Evolutionary conservation across 2,888 invertebrate genomes (phyloP).

Genomic region (Abrostola triplasia): DNA sequence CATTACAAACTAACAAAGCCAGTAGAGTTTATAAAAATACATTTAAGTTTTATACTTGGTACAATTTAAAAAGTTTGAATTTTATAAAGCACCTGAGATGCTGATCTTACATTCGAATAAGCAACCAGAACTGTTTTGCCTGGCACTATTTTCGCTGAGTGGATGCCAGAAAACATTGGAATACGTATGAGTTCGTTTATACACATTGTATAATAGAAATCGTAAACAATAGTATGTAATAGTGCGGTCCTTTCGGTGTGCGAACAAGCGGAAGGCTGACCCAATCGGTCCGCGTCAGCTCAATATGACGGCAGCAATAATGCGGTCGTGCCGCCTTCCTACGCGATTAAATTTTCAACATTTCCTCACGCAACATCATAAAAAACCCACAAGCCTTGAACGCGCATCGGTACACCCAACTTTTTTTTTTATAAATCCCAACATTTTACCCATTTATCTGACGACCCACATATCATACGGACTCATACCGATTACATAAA

Average conservation of each 20-base stretch:
- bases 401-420: slow-evolving; percentile 44
- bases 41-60: too few relatives aligned
- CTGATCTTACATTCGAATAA: slow-evolving; percentile 32
- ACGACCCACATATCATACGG: slow-evolving; percentile 62
- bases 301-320: slow-evolving; percentile 79
- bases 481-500: slow-evolving; percentile 64
- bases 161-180: slow-evolving; percentile 32
- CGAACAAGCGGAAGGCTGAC: slow-evolving; percentile 62
- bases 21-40: too few relatives aligned
- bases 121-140: slow-evolving; percentile 33
- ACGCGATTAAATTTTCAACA: slow-evolving; percentile 80
- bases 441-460: slow-evolving; percentile 58
- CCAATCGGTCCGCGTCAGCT: slow-evolving; percentile 74
- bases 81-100: slow-evolving; percentile 14
- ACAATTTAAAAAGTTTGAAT: neutral
- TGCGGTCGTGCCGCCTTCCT: slow-evolving; percentile 66
- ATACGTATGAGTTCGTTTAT: slow-evolving; percentile 34
- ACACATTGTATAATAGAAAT: slow-evolving; percentile 47
- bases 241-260: slow-evolving; percentile 57
- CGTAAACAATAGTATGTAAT: slow-evolving; percentile 57
- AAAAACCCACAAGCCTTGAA: slow-evolving; percentile 57
- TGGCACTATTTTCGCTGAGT: slow-evolving; percentile 32
- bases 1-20: too few relatives aligned
- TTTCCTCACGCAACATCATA: slow-evolving; percentile 69
- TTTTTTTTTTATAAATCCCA: slow-evolving; percentile 55